These are phyloP conservation scores for Minunthozetes semirufus DNA, from an alignment of 2,888 invertebrate species.

Conservation along the genomic window DNA sequence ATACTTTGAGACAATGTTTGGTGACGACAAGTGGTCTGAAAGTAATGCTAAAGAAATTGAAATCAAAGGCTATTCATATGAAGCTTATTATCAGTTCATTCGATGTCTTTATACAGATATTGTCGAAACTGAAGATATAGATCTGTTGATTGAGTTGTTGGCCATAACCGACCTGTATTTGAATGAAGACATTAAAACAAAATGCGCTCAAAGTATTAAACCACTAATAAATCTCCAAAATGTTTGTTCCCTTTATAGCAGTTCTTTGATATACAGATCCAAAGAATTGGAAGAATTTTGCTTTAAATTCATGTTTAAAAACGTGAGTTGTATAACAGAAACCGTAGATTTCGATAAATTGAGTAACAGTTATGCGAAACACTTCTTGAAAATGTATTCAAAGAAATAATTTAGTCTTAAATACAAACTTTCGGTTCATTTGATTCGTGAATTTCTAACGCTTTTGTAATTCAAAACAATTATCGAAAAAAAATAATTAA, in stretches of 20 bases:
- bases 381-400: no score
- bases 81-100: constrained; percentile 4
- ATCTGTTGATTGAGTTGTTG: not conserved
- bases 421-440: no score
- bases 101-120: not conserved
- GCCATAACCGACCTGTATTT: not conserved
- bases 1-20: not conserved
- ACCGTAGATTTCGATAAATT: no score
- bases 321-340: no score
- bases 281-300: not conserved
- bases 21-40: not conserved
- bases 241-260: not conserved
- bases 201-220: not conserved
- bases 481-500: no score
- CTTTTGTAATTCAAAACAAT: no score
- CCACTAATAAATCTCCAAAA: not conserved
- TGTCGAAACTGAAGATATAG: not conserved
- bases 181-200: not conserved
- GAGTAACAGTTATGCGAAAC: no score
- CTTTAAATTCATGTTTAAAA: not conserved
- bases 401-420: no score
- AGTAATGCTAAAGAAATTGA: not conserved
- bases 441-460: no score
- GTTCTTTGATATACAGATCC: not conserved
- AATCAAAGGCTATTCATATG: not conserved